Evolutionary conservation across 35 echinoderm and acorn worm species (phyloP), one percentile per base, ranked within the genome.

Genomic region (Heliocidaris erythrogramma): DNA sequence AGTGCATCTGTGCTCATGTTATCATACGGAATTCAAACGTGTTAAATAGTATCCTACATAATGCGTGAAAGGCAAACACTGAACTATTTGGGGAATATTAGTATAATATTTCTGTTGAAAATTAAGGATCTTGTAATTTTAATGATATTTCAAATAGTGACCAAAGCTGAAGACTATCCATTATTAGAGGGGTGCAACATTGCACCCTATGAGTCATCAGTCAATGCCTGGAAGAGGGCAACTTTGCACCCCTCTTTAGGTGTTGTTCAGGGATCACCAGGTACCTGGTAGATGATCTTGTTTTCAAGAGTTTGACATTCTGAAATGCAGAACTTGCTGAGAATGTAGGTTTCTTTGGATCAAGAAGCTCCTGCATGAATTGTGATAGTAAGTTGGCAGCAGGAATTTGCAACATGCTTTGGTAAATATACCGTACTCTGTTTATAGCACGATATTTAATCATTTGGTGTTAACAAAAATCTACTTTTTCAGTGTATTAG

Each of bases 311-410:
- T 21, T 42, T 78, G 65, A 78, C 65, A 78, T 78, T 78, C 18
- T 78, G 65, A 78, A 78, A 78, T 78, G 65, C 27, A 78, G 65
- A 78, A 78, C 65, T 78, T 78, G 65, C 65, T 78, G 65, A 78
- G 65, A 78, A 78, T 78, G 65, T 78, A 27, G 27, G 65, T 78
- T 78, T 78, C 65, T 78, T 78, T 7, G 14, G 21, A 78, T 78
- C 35, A 42, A 42, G 35, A 42, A 42, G 35, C 35, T 42, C 27
- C 65, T 27, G 21, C 7, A 78, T 78, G 65, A 42, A 42, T 42
- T 42, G 35, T 42, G 35, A 42, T 42, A 42, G 65, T 21, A 78
- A 21, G 7, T 7, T 78, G 65, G 27, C 17, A 24, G 14, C 65
- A 27, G 21, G 65, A 78, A 24, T 78, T 78, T 21, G 17, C 17